Percentiles rank a stretch among this genome's conserved stretches.
Evolutionary conservation across 2,113 vertebrate species (phyloP).

Genomic region (Megaleporinus macrocephalus): DNA sequence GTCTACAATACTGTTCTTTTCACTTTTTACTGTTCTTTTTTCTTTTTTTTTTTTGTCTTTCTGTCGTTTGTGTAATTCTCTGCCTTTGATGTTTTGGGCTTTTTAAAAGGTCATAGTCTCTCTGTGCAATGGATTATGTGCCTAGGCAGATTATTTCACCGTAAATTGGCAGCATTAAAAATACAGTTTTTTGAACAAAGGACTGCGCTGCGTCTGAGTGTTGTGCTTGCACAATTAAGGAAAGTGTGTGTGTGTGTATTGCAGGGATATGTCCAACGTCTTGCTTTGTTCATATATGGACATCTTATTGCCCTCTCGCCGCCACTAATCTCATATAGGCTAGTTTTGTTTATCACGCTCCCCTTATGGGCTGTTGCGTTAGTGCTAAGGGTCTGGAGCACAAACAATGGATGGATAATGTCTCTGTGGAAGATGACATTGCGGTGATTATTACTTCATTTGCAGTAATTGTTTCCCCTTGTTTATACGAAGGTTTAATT

Average conservation of each 20-base stretch:
- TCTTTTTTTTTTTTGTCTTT: too few species aligned
- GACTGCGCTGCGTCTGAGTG: not conserved
- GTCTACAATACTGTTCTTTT: too few species aligned
- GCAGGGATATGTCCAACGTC: not conserved
- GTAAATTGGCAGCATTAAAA: not conserved
- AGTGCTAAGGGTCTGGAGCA: not conserved
- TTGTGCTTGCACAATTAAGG: constrained; percentile 8
- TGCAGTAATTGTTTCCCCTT: constrained; percentile 45
- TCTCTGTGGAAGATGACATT: not conserved
- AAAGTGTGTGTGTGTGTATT: not conserved
- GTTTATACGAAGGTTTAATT: constrained; percentile 51
- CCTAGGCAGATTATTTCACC: not conserved
- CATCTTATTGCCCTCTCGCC: constrained; percentile 14
- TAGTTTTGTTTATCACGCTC: constrained; percentile 23
- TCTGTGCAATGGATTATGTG: not conserved
- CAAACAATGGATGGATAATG: constrained; percentile 12
- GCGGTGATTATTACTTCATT: constrained; percentile 47
- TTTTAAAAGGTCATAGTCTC: not conserved
- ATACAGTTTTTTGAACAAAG: not conserved
- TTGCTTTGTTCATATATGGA: constrained; percentile 1
- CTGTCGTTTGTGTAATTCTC: not conserved
- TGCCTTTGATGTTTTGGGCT: too few species aligned
- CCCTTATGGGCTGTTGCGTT: constrained; percentile 30
- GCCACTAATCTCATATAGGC: not conserved
- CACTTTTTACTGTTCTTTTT: too few species aligned